These are phyloP conservation scores for Clepsis dumicolana DNA, from an alignment of 2,888 invertebrate species.

Conservation along the genomic window DNA sequence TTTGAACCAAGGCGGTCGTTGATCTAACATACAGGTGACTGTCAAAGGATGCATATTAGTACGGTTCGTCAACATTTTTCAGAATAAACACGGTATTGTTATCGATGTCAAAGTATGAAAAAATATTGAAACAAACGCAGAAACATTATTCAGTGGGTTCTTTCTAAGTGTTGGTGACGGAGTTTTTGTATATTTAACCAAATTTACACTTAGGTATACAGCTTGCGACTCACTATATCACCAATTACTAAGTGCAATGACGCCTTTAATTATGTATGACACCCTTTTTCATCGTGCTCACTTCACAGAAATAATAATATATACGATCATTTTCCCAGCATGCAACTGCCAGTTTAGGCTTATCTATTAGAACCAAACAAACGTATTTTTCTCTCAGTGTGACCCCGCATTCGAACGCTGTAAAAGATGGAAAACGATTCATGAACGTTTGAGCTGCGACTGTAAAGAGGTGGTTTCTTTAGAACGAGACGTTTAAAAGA, in stretches of 20 bases:
- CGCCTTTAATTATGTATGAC: not conserved
- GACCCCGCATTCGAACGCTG: not conserved
- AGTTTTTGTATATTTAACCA: not conserved
- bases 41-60: not conserved
- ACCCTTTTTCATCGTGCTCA: not conserved
- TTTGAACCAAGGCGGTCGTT: not conserved
- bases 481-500: not conserved
- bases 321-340: not conserved
- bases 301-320: not conserved
- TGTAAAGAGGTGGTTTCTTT: not conserved
- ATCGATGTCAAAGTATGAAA: conserved; percentile 1
- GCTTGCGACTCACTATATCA: too few relatives aligned
- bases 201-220: too few relatives aligned
- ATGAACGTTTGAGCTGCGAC: not conserved
- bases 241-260: too few relatives aligned
- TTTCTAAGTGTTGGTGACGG: not conserved
- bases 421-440: conserved; percentile 2
- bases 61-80: not conserved
- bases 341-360: not conserved
- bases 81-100: not conserved
- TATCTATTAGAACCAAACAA: not conserved
- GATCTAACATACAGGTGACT: not conserved
- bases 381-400: not conserved
- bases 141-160: not conserved
- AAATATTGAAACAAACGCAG: not conserved